Percentiles rank a stretch among this genome's conserved stretches.
phyloP scores from a whole-genome alignment of 2,888 invertebrate genomes.

The Tachina fera region DNA sequence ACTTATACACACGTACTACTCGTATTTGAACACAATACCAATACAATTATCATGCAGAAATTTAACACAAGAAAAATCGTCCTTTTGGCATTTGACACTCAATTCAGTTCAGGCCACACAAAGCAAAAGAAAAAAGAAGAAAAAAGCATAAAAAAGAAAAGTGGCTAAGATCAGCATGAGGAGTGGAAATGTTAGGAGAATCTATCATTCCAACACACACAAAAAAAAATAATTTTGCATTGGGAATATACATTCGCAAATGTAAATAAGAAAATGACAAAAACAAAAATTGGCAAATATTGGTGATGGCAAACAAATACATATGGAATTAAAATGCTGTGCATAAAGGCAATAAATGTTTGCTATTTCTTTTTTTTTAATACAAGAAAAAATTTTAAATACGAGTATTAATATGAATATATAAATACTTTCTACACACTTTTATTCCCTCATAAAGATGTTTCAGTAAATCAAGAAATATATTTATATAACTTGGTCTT shows the following conservation, averaged over 20 bases:
- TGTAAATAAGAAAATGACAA: neutral
- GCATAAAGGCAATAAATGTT: neutral
- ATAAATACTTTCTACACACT: too few relatives aligned
- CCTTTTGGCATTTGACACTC: constrained; percentile 69
- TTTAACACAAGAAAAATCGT: constrained; percentile 61
- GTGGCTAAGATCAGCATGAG: constrained; percentile 35
- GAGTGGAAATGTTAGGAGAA: constrained; percentile 23
- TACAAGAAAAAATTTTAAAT: too few relatives aligned
- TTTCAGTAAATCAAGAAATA: too few relatives aligned
- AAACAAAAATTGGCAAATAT: neutral
- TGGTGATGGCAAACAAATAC: neutral
- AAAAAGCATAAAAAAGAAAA: neutral
- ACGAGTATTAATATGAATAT: too few relatives aligned
- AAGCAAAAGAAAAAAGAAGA: neutral
- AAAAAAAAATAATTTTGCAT: constrained; percentile 22
- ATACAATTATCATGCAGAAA: constrained; percentile 57
- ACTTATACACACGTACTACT: neutral
- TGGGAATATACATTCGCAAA: constrained; percentile 6
- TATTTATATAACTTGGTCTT: too few relatives aligned
- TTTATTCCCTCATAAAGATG: too few relatives aligned
- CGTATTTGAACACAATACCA: neutral
- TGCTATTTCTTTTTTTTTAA: neutral
- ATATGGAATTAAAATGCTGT: neutral
- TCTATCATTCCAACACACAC: constrained; percentile 35
- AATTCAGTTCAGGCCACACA: constrained; percentile 38